Percentiles rank a stretch among this genome's conserved stretches.
Conservation (phyloP, 2,797 vertebrate species). For the Aphelocoma californica region DNA sequence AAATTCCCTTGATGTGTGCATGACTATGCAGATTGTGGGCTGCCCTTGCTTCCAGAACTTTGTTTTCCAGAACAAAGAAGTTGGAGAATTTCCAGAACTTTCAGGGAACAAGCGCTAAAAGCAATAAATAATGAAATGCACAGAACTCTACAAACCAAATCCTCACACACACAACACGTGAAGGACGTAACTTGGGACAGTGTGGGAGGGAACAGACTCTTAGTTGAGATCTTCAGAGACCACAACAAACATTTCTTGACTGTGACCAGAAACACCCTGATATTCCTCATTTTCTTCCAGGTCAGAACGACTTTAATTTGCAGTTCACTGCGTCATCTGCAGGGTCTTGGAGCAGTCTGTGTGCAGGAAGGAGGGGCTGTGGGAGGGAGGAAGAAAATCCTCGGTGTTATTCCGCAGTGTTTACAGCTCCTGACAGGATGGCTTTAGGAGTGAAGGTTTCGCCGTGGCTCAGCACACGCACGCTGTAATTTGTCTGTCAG, state of each 20-base stretch:
- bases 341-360: background rate
- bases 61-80: background rate
- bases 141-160: background rate
- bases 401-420: background rate
- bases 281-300: background rate
- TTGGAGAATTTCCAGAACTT: background rate
- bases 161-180: rapidly evolving
- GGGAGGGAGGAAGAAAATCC: background rate
- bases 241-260: background rate
- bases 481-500: constrained; percentile 71
- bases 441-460: constrained; percentile 56
- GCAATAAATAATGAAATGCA: background rate
- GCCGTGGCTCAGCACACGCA: constrained; percentile 29
- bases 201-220: background rate
- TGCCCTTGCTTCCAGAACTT: background rate
- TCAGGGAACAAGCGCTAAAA: background rate
- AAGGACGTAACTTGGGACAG: background rate
- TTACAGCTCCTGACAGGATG: constrained; percentile 68
- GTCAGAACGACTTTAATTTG: background rate
- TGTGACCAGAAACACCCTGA: background rate
- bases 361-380: background rate
- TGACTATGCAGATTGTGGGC: rapidly evolving
- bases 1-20: background rate
- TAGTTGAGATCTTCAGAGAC: background rate
- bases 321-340: background rate